These are phyloP conservation scores for Pogonognathellus flavescens DNA, from an alignment of 1,140 invertebrate genomes.

Conservation along the genomic window DNA sequence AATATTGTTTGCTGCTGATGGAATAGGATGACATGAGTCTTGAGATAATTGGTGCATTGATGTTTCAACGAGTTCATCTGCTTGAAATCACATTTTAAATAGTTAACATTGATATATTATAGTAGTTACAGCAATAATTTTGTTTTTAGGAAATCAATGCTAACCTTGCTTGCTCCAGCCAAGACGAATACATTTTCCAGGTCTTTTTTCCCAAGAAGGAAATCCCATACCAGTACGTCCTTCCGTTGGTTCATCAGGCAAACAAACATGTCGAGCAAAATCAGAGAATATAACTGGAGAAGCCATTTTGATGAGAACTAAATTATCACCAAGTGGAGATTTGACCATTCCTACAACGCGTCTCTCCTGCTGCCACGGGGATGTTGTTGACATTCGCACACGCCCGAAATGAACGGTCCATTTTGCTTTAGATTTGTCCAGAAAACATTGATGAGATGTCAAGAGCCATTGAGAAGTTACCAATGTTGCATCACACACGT, in stretches of 20 bases:
- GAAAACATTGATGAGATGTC: constrained; percentile 90
- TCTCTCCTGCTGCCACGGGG: constrained; percentile 89
- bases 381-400: constrained; percentile 77
- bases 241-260: constrained; percentile 72
- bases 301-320: constrained; percentile 85
- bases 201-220: constrained; percentile 62
- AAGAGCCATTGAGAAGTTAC: constrained; percentile 84
- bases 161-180: constrained; percentile 66
- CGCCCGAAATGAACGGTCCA: constrained; percentile 59
- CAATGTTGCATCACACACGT: constrained; percentile 89
- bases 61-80: constrained; percentile 66
- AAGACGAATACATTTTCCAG: constrained; percentile 61
- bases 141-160: too few relatives aligned
- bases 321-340: constrained; percentile 87
- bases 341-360: constrained; percentile 89
- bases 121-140: too few relatives aligned
- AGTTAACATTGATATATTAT: too few relatives aligned
- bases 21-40: constrained; percentile 55
- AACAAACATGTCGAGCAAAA: constrained; percentile 85
- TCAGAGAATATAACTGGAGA: constrained; percentile 82
- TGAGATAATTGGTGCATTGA: constrained; percentile 62
- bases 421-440: constrained; percentile 84
- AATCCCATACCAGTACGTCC: constrained; percentile 48
- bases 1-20: constrained; percentile 19
- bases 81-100: background rate